Conservation (phyloP, 2,113 vertebrate species). For the Colaptes auratus region DNA sequence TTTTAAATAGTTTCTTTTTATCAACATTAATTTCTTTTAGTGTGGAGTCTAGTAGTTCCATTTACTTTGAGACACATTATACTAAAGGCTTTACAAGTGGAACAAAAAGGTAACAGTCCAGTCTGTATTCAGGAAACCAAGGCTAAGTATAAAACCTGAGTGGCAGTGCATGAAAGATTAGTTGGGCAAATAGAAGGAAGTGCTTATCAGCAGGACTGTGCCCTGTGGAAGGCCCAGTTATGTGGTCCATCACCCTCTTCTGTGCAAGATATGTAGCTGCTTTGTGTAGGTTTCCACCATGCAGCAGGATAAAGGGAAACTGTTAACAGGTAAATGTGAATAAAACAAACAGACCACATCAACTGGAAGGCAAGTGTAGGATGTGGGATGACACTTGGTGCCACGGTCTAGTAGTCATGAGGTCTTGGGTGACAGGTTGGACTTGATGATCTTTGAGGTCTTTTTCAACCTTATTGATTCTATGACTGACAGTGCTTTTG, state of each 20-base stretch:
- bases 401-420: too few species aligned
- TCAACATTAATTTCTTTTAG: background rate
- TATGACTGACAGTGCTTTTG: background rate
- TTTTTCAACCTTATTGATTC: too few species aligned
- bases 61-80: background rate
- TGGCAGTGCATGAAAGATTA: background rate
- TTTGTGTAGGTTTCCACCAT: background rate
- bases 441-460: too few species aligned
- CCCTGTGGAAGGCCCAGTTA: background rate
- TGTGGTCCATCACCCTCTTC: background rate
- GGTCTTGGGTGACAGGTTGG: too few species aligned
- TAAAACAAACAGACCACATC: background rate
- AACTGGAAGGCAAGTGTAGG: background rate
- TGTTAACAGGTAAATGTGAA: background rate
- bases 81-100: background rate
- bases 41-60: background rate
- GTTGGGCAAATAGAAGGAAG: background rate
- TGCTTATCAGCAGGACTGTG: background rate
- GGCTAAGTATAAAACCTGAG: background rate
- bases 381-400: background rate
- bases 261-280: background rate
- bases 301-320: background rate
- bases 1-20: background rate
- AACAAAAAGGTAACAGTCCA: background rate
- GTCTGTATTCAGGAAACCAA: background rate